Percentiles rank a stretch among this genome's conserved stretches.
These are phyloP conservation scores for Cynocephalus volans DNA, from an alignment of 2,113 vertebrate species.

Conservation along the genomic window DNA sequence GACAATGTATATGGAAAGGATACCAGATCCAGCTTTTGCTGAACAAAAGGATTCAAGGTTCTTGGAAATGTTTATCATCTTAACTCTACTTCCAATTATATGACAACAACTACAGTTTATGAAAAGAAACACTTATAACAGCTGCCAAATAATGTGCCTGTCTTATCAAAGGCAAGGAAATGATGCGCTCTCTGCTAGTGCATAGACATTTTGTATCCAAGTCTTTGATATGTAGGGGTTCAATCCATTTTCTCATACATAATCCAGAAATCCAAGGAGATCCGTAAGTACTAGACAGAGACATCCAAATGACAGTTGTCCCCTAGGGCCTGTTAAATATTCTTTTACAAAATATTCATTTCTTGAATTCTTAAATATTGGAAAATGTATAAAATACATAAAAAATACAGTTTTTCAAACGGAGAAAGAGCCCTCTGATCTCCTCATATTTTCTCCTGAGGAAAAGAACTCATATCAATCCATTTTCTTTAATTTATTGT, in stretches of 20 bases:
- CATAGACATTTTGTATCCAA: not conserved
- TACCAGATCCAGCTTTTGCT: not conserved
- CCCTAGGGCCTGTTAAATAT: not conserved
- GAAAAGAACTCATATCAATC: not conserved
- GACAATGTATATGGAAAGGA: not conserved
- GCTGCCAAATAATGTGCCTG: not conserved
- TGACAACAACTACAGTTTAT: slow-evolving; percentile 29
- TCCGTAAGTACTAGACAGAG: not conserved
- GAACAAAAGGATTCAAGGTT: slow-evolving; percentile 5
- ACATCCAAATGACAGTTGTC: not conserved
- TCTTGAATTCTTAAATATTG: slow-evolving; percentile 15
- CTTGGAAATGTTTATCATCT: slow-evolving; percentile 14
- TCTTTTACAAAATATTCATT: slow-evolving; percentile 19
- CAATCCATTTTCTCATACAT: not conserved
- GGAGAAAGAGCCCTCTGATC: not conserved
- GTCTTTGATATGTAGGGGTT: slow-evolving; percentile 19
- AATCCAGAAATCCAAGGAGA: slow-evolving; percentile 13
- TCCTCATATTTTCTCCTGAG: not conserved
- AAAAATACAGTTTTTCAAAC: slow-evolving; percentile 29
- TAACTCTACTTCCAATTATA: not conserved
- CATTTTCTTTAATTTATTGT: not conserved
- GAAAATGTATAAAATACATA: not conserved
- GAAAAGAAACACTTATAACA: not conserved
- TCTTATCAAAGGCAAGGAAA: slow-evolving; percentile 57
- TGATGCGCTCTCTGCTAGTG: not conserved